Evolutionary conservation across 2,797 vertebrate genomes (phyloP).

Genomic region (Pseudocheirus occidentalis): DNA sequence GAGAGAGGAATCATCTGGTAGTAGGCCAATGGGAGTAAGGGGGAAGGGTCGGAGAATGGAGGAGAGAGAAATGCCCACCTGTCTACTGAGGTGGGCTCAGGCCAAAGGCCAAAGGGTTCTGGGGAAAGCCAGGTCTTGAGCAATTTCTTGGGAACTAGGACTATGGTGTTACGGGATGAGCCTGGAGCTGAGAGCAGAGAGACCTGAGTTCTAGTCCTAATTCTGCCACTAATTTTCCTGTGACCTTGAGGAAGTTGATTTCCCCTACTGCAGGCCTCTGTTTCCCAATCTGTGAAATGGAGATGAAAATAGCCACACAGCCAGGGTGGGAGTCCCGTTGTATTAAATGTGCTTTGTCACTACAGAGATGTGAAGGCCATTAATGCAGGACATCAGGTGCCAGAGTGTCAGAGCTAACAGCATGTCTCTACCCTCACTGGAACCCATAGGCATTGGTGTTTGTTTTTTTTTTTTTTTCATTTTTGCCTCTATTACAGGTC

Average conservation of each 20-base stretch:
- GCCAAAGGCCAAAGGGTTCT: not conserved
- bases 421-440: not conserved
- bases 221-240: not conserved
- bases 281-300: not conserved
- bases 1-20: not conserved
- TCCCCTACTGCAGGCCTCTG: not conserved
- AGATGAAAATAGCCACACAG: not conserved
- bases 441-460: not conserved
- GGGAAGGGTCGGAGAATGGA: not conserved
- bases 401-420: not conserved
- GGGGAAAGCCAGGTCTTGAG: not conserved
- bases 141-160: not conserved
- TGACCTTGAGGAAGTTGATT: not conserved
- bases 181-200: not conserved
- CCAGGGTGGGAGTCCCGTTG: not conserved
- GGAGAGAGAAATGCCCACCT: not conserved
- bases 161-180: no score
- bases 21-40: not conserved
- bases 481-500: slow-evolving; percentile 12
- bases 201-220: not conserved
- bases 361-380: not conserved
- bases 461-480: not conserved
- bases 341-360: not conserved
- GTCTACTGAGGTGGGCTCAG: not conserved
- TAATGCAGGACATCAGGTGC: not conserved